Evolutionary conservation across 1,140 invertebrate genomes (phyloP).

Genomic region (Zaprionus capensis): DNA sequence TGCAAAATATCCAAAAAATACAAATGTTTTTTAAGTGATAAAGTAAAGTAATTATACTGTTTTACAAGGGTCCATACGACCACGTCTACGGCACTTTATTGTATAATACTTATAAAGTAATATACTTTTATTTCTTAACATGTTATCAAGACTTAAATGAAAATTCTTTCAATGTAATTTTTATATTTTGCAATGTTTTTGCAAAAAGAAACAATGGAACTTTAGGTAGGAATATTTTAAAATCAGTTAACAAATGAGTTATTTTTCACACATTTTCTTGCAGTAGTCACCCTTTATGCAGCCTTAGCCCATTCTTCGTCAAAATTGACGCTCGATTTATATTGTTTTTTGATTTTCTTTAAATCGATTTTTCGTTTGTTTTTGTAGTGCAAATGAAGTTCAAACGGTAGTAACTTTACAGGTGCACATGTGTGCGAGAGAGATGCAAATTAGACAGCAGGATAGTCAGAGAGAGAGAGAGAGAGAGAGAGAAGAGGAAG

Average conservation of each 20-base stretch:
- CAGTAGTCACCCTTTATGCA: background rate
- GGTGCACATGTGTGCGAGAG: conserved; percentile 33
- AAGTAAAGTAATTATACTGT: no score
- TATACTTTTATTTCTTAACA: no score
- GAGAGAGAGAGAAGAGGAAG: background rate
- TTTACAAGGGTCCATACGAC: no score
- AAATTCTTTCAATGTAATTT: no score
- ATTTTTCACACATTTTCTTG: background rate
- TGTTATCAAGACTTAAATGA: no score
- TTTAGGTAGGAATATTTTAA: background rate
- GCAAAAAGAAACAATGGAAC: background rate
- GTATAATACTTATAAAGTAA: no score
- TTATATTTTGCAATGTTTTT: no score
- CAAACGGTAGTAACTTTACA: conserved; percentile 22
- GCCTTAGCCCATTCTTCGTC: background rate
- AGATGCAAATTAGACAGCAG: background rate
- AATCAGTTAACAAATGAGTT: background rate
- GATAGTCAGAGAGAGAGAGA: background rate
- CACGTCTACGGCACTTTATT: no score
- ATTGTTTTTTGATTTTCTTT: background rate
- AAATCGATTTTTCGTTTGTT: background rate
- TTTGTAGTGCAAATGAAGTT: conserved; percentile 5
- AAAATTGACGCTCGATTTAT: background rate
- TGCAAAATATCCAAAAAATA: no score
- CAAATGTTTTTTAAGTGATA: no score